These are phyloP conservation scores for Phlogophora meticulosa DNA, from an alignment of 2,888 invertebrate species.

Conservation along the genomic window DNA sequence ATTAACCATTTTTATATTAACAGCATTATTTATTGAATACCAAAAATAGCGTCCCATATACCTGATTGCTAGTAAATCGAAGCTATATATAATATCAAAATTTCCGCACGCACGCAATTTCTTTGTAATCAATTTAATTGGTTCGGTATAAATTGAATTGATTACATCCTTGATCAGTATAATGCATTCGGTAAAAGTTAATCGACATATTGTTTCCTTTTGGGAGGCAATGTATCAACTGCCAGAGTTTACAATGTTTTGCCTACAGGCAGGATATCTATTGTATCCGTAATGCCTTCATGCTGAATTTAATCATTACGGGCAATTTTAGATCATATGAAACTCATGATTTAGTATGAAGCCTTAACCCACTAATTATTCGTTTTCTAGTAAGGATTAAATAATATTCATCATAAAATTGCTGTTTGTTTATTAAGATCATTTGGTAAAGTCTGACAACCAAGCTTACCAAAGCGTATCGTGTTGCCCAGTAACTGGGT, in stretches of 20 bases:
- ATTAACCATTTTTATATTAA: constrained; percentile 4
- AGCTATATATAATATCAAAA: constrained; percentile 28
- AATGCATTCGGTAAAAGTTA: constrained; percentile 12
- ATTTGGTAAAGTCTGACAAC: too few species aligned
- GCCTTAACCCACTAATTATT: neutral
- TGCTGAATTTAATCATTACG: neutral
- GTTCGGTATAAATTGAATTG: constrained; percentile 30
- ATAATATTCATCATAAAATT: too few species aligned
- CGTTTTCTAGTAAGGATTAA: neutral
- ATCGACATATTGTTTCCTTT: constrained; percentile 40
- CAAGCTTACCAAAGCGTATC: too few species aligned
- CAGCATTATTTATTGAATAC: constrained; percentile 9
- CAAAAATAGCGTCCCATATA: constrained; percentile 4
- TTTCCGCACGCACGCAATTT: constrained; percentile 39
- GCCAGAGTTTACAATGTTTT: neutral
- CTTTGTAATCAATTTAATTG: constrained; percentile 45
- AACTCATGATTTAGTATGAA: constrained; percentile 19
- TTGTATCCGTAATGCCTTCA: constrained; percentile 11
- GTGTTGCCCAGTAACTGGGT: too few species aligned
- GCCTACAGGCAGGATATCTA: constrained; percentile 17
- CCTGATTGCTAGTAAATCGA: constrained; percentile 3
- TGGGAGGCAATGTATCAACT: constrained; percentile 34
- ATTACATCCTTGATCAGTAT: constrained; percentile 44
- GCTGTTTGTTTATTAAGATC: too few species aligned
- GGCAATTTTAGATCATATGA: neutral